Percentiles rank a stretch among this genome's conserved stretches.
phyloP scores from a whole-genome alignment of 92 coral and sea anemone species.

The Montipora capitata region DNA sequence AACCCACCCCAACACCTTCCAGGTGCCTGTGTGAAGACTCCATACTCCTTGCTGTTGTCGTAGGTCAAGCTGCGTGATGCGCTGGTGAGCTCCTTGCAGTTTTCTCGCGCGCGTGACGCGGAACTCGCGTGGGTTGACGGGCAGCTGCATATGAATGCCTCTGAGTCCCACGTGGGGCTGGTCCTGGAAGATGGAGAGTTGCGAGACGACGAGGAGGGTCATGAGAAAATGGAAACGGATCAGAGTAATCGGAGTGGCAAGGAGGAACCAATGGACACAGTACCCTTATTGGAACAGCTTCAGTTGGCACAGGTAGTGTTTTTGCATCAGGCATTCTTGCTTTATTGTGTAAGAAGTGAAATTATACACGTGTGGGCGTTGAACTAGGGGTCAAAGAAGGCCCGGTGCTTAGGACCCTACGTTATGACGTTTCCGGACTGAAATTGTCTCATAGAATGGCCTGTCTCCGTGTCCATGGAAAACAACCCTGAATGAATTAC shows the following conservation, averaged over 20 bases:
- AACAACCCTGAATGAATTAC: too few relatives aligned
- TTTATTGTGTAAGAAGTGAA: too few relatives aligned
- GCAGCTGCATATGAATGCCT: slow-evolving; percentile 87
- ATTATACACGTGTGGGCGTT: not conserved
- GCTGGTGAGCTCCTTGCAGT: slow-evolving; percentile 96
- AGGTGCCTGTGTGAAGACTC: too few relatives aligned
- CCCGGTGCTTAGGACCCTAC: too few relatives aligned
- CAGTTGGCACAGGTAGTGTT: slow-evolving; percentile 76
- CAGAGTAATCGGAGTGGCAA: slow-evolving; percentile 76
- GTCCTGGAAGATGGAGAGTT: slow-evolving; percentile 75
- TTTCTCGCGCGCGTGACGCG: slow-evolving; percentile 98
- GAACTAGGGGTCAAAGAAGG: too few relatives aligned
- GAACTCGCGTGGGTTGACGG: slow-evolving; percentile 99
- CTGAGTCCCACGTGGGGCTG: slow-evolving; percentile 79
- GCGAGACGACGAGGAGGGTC: slow-evolving; percentile 85
- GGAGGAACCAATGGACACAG: slow-evolving; percentile 87
- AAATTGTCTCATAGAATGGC: too few relatives aligned
- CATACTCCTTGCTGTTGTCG: not conserved
- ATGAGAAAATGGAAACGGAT: slow-evolving; percentile 88
- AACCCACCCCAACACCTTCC: too few relatives aligned
- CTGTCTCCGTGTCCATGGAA: too few relatives aligned
- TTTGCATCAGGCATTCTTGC: not conserved
- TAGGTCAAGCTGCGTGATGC: slow-evolving; percentile 99
- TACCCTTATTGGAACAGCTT: slow-evolving; percentile 90
- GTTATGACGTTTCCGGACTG: too few relatives aligned